Conservation (phyloP, 2,888 invertebrate species). For the Zygothrica quintamaculata region DNA sequence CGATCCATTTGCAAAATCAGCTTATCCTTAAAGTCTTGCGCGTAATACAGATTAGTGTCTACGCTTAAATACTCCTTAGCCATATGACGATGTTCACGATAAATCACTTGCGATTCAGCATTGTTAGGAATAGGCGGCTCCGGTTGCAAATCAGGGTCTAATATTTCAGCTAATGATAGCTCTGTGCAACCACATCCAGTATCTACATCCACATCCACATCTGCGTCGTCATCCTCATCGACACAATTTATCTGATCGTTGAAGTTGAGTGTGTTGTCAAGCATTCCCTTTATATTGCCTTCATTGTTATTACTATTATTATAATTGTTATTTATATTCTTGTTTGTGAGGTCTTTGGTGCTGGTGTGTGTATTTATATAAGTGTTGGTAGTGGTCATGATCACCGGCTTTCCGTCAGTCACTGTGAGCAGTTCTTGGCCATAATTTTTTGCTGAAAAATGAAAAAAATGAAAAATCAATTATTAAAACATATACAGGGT, state of each 20-base stretch:
- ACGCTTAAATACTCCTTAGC: conserved; percentile 95
- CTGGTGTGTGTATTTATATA: no score
- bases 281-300: conserved; percentile 47
- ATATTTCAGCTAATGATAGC: conserved; percentile 88
- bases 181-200: conserved; percentile 74
- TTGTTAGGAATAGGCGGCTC: conserved; percentile 91
- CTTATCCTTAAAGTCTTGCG: conserved; percentile 91
- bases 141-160: conserved; percentile 93
- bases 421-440: conserved; percentile 83
- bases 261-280: conserved; percentile 44
- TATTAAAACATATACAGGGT: neutral
- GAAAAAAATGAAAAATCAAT: neutral
- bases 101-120: conserved; percentile 92
- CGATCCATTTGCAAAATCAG: conserved; percentile 86
- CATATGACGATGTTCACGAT: conserved; percentile 94
- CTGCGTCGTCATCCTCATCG: conserved; percentile 47
- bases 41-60: conserved; percentile 93
- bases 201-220: conserved; percentile 68
- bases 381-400: conserved; percentile 60
- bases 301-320: conserved; percentile 36
- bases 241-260: conserved; percentile 27
- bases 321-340: conserved; percentile 44
- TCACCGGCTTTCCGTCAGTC: conserved; percentile 83
- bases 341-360: conserved; percentile 61
- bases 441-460: conserved; percentile 83